Conservation (phyloP, 2,888 invertebrate species). For the Salpingus planirostris region DNA sequence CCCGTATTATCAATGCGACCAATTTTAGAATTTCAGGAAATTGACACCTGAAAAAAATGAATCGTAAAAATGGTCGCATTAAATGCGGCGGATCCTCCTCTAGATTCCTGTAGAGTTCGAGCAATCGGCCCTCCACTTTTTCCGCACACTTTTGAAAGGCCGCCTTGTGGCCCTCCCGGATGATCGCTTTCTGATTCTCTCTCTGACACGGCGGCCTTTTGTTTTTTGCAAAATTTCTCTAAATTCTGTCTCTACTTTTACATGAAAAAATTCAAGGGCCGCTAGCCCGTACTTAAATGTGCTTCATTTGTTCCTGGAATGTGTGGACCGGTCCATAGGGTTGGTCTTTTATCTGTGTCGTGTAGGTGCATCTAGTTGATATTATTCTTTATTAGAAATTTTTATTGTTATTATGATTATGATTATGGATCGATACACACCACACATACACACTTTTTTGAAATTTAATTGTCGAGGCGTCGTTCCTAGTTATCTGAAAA, state of each 20-base stretch:
- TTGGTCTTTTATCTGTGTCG: constrained; percentile 35
- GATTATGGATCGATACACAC: not conserved
- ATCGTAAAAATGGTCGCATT: constrained; percentile 25
- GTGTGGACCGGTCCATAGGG: constrained; percentile 34
- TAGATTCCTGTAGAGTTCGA: constrained; percentile 35
- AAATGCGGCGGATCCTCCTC: constrained; percentile 30
- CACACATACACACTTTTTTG: constrained; percentile 1
- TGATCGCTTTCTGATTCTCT: too few species aligned
- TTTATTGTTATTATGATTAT: constrained; percentile 4
- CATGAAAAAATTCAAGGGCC: constrained; percentile 6
- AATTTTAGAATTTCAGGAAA: too few species aligned
- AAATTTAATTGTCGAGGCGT: constrained; percentile 2
- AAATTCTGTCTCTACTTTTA: too few species aligned
- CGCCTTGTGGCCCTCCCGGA: too few species aligned
- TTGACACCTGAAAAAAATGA: constrained; percentile 1
- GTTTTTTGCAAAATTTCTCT: too few species aligned
- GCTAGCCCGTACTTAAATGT: constrained; percentile 37
- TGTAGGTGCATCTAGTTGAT: constrained; percentile 36
- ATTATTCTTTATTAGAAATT: constrained; percentile 8
- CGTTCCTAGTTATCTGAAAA: too few species aligned
- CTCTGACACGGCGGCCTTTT: too few species aligned
- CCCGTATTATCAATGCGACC: not conserved
- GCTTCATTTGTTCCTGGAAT: constrained; percentile 46
- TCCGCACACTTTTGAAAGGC: not conserved
- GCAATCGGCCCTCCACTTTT: constrained; percentile 23